A percentile compares a stretch with the other conserved stretches of the same genome.
Conservation (phyloP, 2,797 vertebrate genomes). For the Argya squamiceps region DNA sequence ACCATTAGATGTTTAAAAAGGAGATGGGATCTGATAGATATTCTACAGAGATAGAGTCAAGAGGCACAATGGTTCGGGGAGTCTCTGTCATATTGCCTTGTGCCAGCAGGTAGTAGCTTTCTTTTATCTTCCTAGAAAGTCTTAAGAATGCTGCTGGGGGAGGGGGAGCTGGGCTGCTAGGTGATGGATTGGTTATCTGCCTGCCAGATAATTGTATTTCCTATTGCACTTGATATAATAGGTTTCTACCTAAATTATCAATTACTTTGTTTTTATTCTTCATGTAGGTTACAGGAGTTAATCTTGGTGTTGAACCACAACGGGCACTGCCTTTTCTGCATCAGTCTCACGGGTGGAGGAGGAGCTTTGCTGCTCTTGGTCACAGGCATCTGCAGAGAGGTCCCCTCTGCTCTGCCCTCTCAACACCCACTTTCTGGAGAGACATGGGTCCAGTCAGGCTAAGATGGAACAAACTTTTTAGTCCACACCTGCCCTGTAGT, state of each 20-base stretch:
- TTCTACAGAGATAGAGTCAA: not conserved
- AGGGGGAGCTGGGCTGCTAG: not conserved
- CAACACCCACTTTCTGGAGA: not conserved
- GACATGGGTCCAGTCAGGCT: not conserved
- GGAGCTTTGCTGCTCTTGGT: not conserved
- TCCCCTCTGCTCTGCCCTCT: not conserved
- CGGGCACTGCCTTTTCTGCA: not conserved
- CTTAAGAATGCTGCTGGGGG: not conserved
- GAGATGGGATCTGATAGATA: conserved; percentile 23
- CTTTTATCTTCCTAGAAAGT: conserved; percentile 53
- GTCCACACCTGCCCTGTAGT: not conserved
- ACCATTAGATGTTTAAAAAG: conserved; percentile 14
- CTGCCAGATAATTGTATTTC: conserved; percentile 63
- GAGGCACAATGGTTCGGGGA: not conserved
- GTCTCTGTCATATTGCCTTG: not conserved
- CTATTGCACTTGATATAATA: conserved; percentile 46
- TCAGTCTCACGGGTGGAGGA: not conserved
- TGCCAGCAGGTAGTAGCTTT: not conserved
- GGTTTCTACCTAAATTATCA: conserved; percentile 52
- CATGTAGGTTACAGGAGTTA: not conserved
- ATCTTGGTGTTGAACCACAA: conserved; percentile 14
- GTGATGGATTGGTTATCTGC: conserved; percentile 26
- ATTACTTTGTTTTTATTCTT: conserved; percentile 53
- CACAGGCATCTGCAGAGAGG: not conserved
- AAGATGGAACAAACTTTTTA: not conserved